phyloP scores from a whole-genome alignment of 1,140 invertebrate genomes.

The Trinorchestia longiramus region DNA sequence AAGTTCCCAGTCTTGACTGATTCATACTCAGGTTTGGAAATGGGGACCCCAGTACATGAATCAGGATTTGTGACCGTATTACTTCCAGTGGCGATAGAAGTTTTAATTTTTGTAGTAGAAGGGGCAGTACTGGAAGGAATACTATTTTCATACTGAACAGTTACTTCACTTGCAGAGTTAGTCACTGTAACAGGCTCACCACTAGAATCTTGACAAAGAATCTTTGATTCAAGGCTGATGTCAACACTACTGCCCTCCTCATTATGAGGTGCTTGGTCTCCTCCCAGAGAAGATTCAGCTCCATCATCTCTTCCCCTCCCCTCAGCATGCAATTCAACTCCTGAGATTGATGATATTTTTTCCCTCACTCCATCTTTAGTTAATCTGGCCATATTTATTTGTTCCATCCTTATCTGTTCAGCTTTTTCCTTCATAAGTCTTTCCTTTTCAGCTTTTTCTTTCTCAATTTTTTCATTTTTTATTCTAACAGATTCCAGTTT shows the following conservation, averaged over 20 bases:
- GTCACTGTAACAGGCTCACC: not conserved
- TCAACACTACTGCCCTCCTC: not conserved
- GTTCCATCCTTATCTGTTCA: constrained; percentile 49
- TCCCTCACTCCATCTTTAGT: not conserved
- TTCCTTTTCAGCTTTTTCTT: constrained; percentile 54
- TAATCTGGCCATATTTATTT: constrained; percentile 18
- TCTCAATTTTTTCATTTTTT: constrained; percentile 53
- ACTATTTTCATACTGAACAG: not conserved
- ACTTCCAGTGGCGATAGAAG: not conserved
- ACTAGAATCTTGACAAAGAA: not conserved
- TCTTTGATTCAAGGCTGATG: not conserved
- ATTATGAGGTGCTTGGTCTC: not conserved
- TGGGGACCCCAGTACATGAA: not conserved
- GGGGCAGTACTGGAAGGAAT: not conserved
- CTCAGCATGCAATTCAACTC: not conserved
- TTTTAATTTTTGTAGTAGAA: not conserved
- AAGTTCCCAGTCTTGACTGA: constrained; percentile 55
- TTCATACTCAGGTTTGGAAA: constrained; percentile 53
- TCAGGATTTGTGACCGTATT: not conserved
- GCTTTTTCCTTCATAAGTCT: constrained; percentile 34
- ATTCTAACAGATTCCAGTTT: constrained; percentile 48
- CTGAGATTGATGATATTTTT: constrained; percentile 2
- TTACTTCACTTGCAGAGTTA: not conserved
- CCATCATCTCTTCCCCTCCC: not conserved
- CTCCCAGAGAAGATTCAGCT: not conserved